Evolutionary conservation across 2,797 vertebrate genomes (phyloP).

Genomic region (Sphenodon punctatus): DNA sequence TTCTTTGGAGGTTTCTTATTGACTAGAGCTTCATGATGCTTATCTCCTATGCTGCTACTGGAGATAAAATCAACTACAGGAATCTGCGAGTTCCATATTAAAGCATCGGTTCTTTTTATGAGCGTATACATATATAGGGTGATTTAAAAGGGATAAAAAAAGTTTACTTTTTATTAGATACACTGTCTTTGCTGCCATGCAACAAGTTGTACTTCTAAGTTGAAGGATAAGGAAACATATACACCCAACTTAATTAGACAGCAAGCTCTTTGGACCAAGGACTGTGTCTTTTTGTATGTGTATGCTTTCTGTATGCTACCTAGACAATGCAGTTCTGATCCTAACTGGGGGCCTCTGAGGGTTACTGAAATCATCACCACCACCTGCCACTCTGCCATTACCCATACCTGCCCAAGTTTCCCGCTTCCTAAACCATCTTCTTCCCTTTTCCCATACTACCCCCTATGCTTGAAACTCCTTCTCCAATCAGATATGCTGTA

Average conservation of each 20-base stretch:
- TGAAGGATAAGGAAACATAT: background rate
- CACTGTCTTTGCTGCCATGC: background rate
- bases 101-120: background rate
- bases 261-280: background rate
- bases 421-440: too few species aligned
- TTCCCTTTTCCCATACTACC: too few species aligned
- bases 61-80: constrained; percentile 24
- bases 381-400: too few species aligned
- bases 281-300: background rate
- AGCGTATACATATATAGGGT: constrained; percentile 20
- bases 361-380: too few species aligned
- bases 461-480: too few species aligned
- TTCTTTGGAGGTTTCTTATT: background rate
- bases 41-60: background rate
- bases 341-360: background rate
- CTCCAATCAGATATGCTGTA: too few species aligned
- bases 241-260: background rate
- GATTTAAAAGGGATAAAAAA: constrained; percentile 4
- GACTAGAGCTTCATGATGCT: background rate
- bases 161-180: constrained; percentile 16
- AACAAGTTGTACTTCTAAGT: background rate
- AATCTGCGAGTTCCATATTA: background rate
- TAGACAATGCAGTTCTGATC: background rate
- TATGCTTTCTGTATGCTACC: background rate
- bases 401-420: too few species aligned